Conservation (phyloP, 1,140 invertebrate species). For the Drosophila nasuta region DNA sequence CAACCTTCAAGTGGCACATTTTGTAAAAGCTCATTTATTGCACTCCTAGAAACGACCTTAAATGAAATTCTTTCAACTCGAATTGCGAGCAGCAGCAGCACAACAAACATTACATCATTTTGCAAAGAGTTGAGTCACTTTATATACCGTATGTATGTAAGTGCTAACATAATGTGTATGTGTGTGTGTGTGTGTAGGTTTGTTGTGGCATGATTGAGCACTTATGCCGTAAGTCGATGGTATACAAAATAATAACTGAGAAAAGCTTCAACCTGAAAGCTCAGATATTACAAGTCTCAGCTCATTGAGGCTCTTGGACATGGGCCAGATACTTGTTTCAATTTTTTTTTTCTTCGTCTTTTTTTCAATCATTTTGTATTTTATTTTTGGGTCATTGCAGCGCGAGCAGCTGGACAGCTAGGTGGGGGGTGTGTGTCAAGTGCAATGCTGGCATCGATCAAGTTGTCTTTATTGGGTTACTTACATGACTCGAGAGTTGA, state of each 20-base stretch:
- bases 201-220: conserved; percentile 70
- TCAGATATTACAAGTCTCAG: conserved; percentile 50
- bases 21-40: conserved; percentile 13
- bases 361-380: conserved; percentile 33
- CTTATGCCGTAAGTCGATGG: conserved; percentile 54
- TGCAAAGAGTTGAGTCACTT: conserved; percentile 60
- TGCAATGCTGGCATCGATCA: conserved; percentile 77
- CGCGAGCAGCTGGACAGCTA: conserved; percentile 29
- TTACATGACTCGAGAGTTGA: conserved; percentile 65
- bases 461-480: conserved; percentile 75
- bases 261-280: conserved; percentile 72
- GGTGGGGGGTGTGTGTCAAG: conserved; percentile 69
- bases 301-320: conserved; percentile 21
- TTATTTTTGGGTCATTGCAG: conserved; percentile 73
- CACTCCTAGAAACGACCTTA: conserved; percentile 39
- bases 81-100: conserved; percentile 9
- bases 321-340: conserved; percentile 26
- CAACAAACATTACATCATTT: conserved; percentile 63
- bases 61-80: conserved; percentile 60
- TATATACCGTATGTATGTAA: neutral
- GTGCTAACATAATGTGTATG: neutral
- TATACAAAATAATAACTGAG: conserved; percentile 39
- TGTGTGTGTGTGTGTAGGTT: conserved; percentile 12
- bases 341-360: conserved; percentile 4
- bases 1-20: conserved; percentile 7